A percentile compares a stretch with the other conserved stretches of the same genome.
Conservation (phyloP, 2,888 invertebrate species). For the Phlogophora meticulosa region DNA sequence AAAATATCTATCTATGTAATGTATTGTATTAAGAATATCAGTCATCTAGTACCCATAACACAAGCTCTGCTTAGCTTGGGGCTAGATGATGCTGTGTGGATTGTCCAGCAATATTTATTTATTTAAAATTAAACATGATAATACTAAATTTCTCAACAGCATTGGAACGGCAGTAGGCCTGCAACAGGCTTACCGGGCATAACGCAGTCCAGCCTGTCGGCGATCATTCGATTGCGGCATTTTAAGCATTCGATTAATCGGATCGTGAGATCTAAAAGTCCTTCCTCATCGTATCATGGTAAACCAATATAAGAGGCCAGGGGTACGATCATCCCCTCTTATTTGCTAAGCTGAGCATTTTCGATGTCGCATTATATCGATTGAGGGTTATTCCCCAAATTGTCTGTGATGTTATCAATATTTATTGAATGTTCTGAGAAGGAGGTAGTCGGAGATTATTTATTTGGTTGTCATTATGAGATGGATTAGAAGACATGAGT, state of each 20-base stretch:
- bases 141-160: too few relatives aligned
- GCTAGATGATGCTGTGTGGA: too few relatives aligned
- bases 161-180: too few relatives aligned
- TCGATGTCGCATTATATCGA: slow-evolving; percentile 61
- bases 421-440: slow-evolving; percentile 51
- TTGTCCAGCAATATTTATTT: too few relatives aligned
- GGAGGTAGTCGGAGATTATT: slow-evolving; percentile 25
- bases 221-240: too few relatives aligned
- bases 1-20: too few relatives aligned
- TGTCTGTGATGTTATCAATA: slow-evolving; percentile 54
- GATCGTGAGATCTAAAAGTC: slow-evolving; percentile 52
- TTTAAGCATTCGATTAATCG: background rate
- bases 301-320: slow-evolving; percentile 73
- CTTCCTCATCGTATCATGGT: slow-evolving; percentile 67
- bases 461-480: slow-evolving; percentile 27
- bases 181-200: too few relatives aligned
- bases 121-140: too few relatives aligned
- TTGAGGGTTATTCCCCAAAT: slow-evolving; percentile 54
- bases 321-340: slow-evolving; percentile 67
- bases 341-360: slow-evolving; percentile 68
- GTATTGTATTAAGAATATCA: too few relatives aligned
- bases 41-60: too few relatives aligned
- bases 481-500: slow-evolving; percentile 7
- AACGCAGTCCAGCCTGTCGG: too few relatives aligned
- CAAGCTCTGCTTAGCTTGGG: too few relatives aligned